These are phyloP conservation scores for Heliconius ismenius DNA, from an alignment of 2,888 invertebrate species.

Conservation along the genomic window DNA sequence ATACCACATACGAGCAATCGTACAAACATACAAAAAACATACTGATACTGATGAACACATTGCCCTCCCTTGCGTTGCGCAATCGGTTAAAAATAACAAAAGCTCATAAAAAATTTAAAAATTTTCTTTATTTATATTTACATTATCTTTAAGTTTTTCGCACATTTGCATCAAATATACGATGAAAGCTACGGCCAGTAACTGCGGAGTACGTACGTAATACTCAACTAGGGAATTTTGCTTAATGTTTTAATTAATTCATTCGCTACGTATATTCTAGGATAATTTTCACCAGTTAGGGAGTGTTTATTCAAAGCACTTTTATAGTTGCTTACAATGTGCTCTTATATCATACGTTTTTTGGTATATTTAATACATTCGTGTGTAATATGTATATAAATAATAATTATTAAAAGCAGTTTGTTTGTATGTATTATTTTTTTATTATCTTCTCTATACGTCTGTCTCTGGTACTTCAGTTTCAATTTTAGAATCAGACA, in stretches of 20 bases:
- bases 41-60: not conserved
- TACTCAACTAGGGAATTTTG: conserved; percentile 33
- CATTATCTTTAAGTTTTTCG: not conserved
- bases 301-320: conserved; percentile 12
- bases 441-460: too few species aligned
- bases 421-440: too few species aligned
- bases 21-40: not conserved
- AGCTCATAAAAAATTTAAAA: not conserved
- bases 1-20: not conserved
- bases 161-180: conserved; percentile 14
- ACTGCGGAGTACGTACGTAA: conserved; percentile 20
- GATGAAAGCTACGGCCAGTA: conserved; percentile 14
- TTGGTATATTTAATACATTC: too few species aligned
- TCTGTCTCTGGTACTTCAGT: too few species aligned
- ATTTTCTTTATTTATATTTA: not conserved
- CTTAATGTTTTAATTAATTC: conserved; percentile 39
- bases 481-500: too few species aligned
- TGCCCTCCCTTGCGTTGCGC: not conserved
- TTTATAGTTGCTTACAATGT: conserved; percentile 2
- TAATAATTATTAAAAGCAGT: too few species aligned
- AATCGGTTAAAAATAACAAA: not conserved
- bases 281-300: conserved; percentile 35
- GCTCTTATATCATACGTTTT: conserved; percentile 1
- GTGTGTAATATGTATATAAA: too few species aligned
- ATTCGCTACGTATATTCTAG: conserved; percentile 38